Evolutionary conservation across 2,797 vertebrate species (phyloP).

Genomic region (Carcharodon carcharias): DNA sequence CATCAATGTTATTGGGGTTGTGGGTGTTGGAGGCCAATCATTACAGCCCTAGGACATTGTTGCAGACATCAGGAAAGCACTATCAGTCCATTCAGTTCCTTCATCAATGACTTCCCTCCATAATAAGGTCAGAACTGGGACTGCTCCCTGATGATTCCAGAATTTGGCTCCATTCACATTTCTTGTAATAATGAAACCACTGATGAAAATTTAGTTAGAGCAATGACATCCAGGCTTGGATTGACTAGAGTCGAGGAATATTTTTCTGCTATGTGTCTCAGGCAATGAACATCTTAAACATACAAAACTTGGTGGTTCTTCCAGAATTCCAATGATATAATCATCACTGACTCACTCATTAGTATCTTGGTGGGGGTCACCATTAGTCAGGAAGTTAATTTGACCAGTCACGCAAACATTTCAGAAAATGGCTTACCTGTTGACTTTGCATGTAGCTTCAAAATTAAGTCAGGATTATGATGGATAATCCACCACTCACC

Average conservation of each 20-base stretch:
- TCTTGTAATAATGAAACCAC: not conserved
- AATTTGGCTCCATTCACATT: not conserved
- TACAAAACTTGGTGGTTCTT: no score
- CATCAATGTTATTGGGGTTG: not conserved
- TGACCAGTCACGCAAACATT: not conserved
- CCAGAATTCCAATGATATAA: no score
- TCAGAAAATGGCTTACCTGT: not conserved
- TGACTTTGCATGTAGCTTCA: not conserved
- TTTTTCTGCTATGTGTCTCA: no score
- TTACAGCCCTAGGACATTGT: not conserved
- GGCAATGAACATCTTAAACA: no score
- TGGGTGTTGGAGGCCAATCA: not conserved
- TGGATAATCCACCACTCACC: not conserved
- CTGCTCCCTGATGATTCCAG: not conserved
- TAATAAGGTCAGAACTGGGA: no score
- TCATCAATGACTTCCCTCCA: no score
- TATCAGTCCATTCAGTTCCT: no score
- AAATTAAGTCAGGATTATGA: not conserved
- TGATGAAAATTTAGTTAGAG: no score
- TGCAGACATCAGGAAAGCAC: no score
- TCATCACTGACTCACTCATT: no score
- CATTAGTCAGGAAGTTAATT: not conserved
- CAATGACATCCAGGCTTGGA: no score
- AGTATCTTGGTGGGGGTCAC: not conserved
- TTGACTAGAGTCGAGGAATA: no score